Conservation (phyloP, 1,140 invertebrate species). For the Drosophila bifasciata region DNA sequence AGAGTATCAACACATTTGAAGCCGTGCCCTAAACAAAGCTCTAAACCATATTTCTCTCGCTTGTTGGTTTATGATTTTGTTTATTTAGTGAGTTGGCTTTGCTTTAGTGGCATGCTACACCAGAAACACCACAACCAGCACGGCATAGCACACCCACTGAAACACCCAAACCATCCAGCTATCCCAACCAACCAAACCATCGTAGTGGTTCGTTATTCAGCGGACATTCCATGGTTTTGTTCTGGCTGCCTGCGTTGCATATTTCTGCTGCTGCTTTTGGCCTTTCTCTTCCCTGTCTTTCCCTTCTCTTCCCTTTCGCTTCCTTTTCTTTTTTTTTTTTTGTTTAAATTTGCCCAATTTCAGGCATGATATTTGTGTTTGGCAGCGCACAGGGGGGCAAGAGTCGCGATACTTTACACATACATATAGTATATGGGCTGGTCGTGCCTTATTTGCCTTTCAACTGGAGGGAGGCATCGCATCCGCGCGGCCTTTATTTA, state of each 20-base stretch:
- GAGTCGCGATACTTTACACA: too few relatives aligned
- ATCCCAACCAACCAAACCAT: background rate
- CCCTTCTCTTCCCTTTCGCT: background rate
- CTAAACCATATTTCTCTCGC: conserved; percentile 30
- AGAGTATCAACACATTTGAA: conserved; percentile 17
- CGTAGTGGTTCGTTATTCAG: conserved; percentile 9
- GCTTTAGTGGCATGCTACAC: conserved; percentile 38
- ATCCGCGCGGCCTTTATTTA: conserved; percentile 69
- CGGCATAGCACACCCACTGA: too few relatives aligned
- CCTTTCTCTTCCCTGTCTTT: background rate
- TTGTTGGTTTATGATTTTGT: conserved; percentile 71
- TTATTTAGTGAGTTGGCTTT: conserved; percentile 62
- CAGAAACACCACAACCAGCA: conserved; percentile 24
- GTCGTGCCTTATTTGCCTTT: conserved; percentile 42
- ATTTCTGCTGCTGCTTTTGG: conserved; percentile 24
- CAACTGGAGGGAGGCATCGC: conserved; percentile 34
- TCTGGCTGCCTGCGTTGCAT: conserved; percentile 52
- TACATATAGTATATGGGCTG: too few relatives aligned
- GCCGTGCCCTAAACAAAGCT: conserved; percentile 18
- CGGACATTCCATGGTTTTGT: conserved; percentile 53
- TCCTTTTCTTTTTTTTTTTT: conserved; percentile 37
- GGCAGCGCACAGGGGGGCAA: background rate
- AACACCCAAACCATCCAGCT: conserved; percentile 5
- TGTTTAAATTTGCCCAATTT: conserved; percentile 74
- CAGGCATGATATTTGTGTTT: conserved; percentile 57